phyloP scores from a whole-genome alignment of 1,140 invertebrate species.

The Octopus bimaculoides region DNA sequence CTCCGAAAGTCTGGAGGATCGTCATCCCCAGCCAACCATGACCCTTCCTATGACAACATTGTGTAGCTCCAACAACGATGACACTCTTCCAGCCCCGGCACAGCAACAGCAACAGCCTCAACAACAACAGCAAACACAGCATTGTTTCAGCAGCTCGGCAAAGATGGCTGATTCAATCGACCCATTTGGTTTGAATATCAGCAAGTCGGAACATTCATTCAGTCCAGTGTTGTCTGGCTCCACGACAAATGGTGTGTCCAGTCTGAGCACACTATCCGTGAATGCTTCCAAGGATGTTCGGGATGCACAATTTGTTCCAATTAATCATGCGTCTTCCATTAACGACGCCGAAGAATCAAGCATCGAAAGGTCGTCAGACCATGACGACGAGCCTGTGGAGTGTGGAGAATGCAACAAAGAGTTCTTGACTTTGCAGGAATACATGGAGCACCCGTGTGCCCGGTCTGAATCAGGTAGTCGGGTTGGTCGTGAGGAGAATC shows the following conservation, averaged over 20 bases:
- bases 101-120: not conserved
- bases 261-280: not conserved
- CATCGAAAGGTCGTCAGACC: conserved; percentile 21
- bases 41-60: conserved; percentile 9
- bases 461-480: not conserved
- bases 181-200: conserved; percentile 6
- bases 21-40: conserved; percentile 6
- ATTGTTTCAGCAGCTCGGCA: not conserved
- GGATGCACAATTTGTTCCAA: not conserved
- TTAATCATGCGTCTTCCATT: conserved; percentile 4
- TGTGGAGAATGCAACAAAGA: conserved; percentile 45
- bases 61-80: not conserved
- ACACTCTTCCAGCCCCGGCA: not conserved
- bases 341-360: conserved; percentile 26
- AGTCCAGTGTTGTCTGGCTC: conserved; percentile 4
- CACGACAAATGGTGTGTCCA: not conserved
- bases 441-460: conserved; percentile 48
- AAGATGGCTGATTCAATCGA: not conserved
- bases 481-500: conserved; percentile 6
- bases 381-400: conserved; percentile 43
- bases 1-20: conserved; percentile 8
- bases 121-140: not conserved
- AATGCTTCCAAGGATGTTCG: conserved; percentile 1
- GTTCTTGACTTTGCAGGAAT: conserved; percentile 42
- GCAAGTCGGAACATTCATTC: conserved; percentile 5